phyloP scores from a whole-genome alignment of 2,113 vertebrate genomes.

The Salvelinus fontinalis region DNA sequence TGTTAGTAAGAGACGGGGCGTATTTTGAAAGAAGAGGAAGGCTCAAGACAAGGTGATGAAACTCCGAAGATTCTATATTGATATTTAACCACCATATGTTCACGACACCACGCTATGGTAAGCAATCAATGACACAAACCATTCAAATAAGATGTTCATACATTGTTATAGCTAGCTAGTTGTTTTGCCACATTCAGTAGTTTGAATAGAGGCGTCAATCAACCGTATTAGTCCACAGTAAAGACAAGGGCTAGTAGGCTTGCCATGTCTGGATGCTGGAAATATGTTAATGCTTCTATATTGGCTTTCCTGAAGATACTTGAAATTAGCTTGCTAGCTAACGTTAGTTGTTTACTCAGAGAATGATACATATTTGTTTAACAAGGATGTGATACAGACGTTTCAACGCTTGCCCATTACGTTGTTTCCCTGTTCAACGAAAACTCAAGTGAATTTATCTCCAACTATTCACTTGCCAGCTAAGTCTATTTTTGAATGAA shows the following conservation, averaged over 20 bases:
- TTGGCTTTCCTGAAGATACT: background rate
- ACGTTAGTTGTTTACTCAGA: background rate
- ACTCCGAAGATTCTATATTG: constrained; percentile 10
- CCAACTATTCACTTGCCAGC: background rate
- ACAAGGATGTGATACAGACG: background rate
- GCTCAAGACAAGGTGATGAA: constrained; percentile 46
- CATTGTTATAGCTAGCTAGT: background rate
- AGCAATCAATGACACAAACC: background rate
- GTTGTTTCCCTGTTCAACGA: background rate
- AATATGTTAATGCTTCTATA: background rate
- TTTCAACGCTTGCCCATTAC: background rate
- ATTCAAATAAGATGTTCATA: background rate
- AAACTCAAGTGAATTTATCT: background rate
- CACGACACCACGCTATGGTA: constrained; percentile 3
- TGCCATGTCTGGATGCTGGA: background rate
- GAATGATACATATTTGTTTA: background rate
- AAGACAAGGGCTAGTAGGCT: background rate
- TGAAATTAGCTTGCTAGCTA: background rate
- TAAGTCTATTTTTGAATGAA: too few relatives aligned
- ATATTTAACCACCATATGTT: background rate
- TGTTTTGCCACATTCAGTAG: background rate
- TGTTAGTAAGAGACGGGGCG: constrained; percentile 1
- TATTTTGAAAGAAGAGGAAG: constrained; percentile 13
- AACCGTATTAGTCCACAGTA: background rate
- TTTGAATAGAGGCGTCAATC: background rate